phyloP scores from a whole-genome alignment of 1,140 invertebrate species.

The Bacillus rossius region DNA sequence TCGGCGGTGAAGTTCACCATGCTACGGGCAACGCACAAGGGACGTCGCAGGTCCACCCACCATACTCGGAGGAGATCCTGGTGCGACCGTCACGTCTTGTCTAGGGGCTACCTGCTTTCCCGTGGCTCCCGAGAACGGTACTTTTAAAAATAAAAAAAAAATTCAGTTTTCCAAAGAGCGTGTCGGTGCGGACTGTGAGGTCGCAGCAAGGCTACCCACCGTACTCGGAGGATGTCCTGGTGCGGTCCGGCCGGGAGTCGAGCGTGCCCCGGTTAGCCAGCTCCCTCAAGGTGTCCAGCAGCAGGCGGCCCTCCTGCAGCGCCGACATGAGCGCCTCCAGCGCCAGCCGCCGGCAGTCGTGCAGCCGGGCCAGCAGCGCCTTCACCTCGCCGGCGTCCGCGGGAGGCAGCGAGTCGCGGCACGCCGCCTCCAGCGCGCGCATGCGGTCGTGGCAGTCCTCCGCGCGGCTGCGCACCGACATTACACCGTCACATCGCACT shows the following conservation, averaged over 20 bases:
- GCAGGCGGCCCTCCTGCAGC: conserved; percentile 68
- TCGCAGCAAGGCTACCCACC: too few relatives aligned
- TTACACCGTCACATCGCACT: too few relatives aligned
- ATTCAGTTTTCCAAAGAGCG: too few relatives aligned
- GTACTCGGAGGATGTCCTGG: conserved; percentile 55
- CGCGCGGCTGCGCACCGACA: conserved; percentile 60
- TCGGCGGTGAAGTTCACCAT: too few relatives aligned
- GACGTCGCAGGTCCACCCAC: too few relatives aligned
- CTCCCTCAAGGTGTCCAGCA: conserved; percentile 64
- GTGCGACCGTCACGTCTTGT: too few relatives aligned
- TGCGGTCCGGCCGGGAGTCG: conserved; percentile 67
- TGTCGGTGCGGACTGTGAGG: too few relatives aligned
- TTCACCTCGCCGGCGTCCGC: conserved; percentile 61
- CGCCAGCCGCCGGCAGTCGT: conserved; percentile 59
- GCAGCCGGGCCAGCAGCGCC: conserved; percentile 55
- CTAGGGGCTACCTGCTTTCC: too few relatives aligned
- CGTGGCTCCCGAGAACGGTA: too few relatives aligned
- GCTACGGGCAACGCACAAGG: too few relatives aligned
- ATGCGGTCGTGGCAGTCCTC: conserved; percentile 63
- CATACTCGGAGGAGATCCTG: conserved; percentile 53
- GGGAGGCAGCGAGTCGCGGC: conserved; percentile 55
- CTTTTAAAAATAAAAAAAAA: too few relatives aligned
- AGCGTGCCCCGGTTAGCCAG: conserved; percentile 58
- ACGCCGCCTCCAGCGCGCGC: conserved; percentile 59
- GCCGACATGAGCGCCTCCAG: conserved; percentile 70